A percentile compares a stretch with the other conserved stretches of the same genome.
Evolutionary conservation across 2,113 vertebrate genomes (phyloP).

Genomic region (Sylvietta virens): DNA sequence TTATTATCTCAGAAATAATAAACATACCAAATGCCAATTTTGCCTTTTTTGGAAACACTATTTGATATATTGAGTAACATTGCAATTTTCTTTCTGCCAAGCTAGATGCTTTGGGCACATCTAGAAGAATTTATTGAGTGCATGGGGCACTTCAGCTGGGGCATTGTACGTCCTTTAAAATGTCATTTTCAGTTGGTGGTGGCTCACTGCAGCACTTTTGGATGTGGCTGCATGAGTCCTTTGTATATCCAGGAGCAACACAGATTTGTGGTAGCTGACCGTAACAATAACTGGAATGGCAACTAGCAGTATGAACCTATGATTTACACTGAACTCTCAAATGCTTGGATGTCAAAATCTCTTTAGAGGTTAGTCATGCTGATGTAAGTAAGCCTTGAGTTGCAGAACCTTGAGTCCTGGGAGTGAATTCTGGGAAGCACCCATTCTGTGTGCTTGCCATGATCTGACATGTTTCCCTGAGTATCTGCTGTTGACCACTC

Average conservation of each 20-base stretch:
- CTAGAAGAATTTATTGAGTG: background rate
- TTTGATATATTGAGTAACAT: background rate
- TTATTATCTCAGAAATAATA: background rate
- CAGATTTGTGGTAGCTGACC: background rate
- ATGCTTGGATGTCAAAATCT: background rate
- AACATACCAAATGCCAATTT: background rate
- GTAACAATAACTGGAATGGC: background rate
- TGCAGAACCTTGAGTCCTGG: background rate
- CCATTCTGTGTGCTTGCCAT: background rate
- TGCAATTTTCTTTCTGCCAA: background rate
- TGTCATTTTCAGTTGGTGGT: background rate
- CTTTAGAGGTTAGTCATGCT: background rate
- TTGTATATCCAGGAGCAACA: background rate
- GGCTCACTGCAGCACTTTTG: background rate
- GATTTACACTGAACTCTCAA: background rate
- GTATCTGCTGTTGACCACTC: background rate
- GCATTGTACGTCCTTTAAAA: background rate
- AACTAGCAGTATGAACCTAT: background rate
- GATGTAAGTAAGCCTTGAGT: background rate
- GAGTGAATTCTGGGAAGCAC: background rate
- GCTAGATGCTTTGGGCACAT: background rate
- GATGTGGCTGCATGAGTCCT: background rate
- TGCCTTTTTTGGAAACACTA: background rate
- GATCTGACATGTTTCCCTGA: background rate
- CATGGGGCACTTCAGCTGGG: background rate